phyloP scores from a whole-genome alignment of 2,888 invertebrate genomes.

The Sarcophaga variegata region DNA sequence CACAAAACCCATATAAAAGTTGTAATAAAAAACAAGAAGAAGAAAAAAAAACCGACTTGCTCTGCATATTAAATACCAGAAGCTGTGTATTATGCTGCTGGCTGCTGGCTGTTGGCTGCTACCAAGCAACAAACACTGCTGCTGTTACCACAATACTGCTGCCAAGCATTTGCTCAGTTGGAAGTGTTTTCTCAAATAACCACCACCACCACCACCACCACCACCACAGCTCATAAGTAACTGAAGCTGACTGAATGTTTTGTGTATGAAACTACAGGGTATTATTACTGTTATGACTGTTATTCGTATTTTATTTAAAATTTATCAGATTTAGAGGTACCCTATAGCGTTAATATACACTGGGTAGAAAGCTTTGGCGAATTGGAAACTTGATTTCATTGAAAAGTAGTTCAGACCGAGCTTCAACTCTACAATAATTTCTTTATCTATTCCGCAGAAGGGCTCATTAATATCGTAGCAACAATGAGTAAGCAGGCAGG shows the following conservation, averaged over 20 bases:
- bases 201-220: no score
- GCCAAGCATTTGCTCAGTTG: no score
- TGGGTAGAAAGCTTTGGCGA: no score
- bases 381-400: no score
- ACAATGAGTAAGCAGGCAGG: no score
- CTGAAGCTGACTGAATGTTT: no score
- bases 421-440: no score
- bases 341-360: background rate
- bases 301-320: background rate
- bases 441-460: no score
- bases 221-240: no score
- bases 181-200: no score
- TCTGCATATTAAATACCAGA: conserved; percentile 60
- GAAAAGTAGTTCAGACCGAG: no score
- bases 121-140: background rate
- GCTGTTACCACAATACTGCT: conserved; percentile 17
- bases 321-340: conserved; percentile 1
- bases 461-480: no score
- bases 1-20: background rate
- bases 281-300: background rate
- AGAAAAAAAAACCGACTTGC: conserved; percentile 39
- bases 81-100: conserved; percentile 11
- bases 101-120: background rate
- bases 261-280: background rate
- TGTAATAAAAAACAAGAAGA: background rate